A percentile compares a stretch with the other conserved stretches of the same genome.
Evolutionary conservation across 2,113 vertebrate species (phyloP).

Genomic region (Pelodiscus sinensis): DNA sequence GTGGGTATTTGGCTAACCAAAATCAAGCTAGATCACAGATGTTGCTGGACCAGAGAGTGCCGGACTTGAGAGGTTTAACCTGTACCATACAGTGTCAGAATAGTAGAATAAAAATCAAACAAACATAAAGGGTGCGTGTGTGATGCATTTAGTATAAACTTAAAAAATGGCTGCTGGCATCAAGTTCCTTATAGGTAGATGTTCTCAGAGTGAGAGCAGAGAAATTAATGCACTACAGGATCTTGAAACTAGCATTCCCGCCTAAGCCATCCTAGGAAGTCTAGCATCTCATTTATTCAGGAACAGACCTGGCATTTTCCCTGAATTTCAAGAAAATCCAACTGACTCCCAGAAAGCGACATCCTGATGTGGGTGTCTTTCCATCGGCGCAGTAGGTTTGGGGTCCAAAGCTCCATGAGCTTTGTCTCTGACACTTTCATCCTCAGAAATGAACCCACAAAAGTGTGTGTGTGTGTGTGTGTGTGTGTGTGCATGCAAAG

Average conservation of each 20-base stretch:
- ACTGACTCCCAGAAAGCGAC: background rate
- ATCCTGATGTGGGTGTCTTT: background rate
- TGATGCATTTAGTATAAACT: fast-evolving
- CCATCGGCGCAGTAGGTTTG: background rate
- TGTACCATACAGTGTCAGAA: background rate
- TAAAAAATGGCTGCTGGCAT: background rate
- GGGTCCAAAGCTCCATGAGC: background rate
- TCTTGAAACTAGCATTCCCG: fast-evolving
- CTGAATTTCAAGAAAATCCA: background rate
- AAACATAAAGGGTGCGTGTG: fast-evolving
- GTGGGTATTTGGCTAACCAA: no score
- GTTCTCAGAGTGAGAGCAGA: background rate
- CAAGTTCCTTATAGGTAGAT: background rate
- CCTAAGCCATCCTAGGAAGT: background rate
- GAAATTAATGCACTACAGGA: background rate
- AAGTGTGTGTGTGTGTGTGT: background rate
- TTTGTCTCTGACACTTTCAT: background rate
- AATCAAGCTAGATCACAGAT: no score
- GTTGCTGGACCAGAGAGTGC: no score
- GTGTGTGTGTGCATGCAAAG: background rate
- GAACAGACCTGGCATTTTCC: background rate
- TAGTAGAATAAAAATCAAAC: background rate
- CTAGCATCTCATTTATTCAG: background rate
- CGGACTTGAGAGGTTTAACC: no score
- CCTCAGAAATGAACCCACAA: background rate